Evolutionary conservation across 2,888 invertebrate genomes (phyloP).

Genomic region (Polydrusus pterygomalis): DNA sequence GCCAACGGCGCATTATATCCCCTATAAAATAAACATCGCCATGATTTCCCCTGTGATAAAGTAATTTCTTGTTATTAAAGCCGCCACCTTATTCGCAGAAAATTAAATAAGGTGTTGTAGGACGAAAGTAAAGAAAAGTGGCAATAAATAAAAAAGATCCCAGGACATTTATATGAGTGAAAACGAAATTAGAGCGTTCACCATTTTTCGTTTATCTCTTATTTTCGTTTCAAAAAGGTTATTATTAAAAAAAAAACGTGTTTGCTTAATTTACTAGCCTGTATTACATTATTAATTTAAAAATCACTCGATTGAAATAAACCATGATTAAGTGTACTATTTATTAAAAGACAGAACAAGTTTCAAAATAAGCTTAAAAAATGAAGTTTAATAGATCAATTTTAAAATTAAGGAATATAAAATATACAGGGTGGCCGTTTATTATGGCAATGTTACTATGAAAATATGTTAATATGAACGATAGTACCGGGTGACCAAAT

Average conservation of each 20-base stretch:
- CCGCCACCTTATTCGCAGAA: conserved; percentile 30
- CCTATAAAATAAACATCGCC: conserved; percentile 26
- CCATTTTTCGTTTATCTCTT: conserved; percentile 1
- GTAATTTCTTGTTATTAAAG: conserved; percentile 33
- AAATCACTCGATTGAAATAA: background rate
- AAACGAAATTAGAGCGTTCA: conserved; percentile 10
- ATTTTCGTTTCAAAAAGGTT: conserved; percentile 1
- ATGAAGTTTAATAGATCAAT: no score
- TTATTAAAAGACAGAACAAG: no score
- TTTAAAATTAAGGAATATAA: no score
- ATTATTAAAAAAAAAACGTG: background rate
- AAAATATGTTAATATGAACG: no score
- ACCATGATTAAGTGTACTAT: no score
- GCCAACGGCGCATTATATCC: background rate
- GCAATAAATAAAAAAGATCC: conserved; percentile 38
- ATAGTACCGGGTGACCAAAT: no score
- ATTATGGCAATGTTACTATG: no score
- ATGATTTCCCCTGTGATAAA: conserved; percentile 40
- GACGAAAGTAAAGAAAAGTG: conserved; percentile 38
- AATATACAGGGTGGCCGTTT: no score
- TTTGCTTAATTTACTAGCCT: background rate
- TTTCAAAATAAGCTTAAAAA: no score
- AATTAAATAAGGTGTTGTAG: conserved; percentile 40
- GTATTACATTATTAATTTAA: background rate
- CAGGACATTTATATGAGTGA: conserved; percentile 19